phyloP scores from a whole-genome alignment of 2,888 invertebrate species.

The Arge pagana region DNA sequence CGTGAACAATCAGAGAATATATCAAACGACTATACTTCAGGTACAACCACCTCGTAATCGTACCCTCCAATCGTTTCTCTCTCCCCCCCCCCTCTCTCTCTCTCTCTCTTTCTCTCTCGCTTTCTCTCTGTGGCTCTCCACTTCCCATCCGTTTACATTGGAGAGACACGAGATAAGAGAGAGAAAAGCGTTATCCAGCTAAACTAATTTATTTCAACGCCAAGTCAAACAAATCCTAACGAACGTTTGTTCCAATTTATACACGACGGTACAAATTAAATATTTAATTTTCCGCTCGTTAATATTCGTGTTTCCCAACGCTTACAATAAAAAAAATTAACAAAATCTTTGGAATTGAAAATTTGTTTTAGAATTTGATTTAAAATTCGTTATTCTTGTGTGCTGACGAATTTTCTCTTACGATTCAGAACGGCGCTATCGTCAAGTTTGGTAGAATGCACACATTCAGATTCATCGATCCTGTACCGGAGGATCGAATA shows the following conservation, averaged over 20 bases:
- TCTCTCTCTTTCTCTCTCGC: conserved; percentile 1
- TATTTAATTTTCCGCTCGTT: too few species aligned
- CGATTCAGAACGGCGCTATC: conserved; percentile 76
- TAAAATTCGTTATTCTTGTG: conserved; percentile 3
- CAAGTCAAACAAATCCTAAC: too few species aligned
- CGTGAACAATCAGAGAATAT: conserved; percentile 90
- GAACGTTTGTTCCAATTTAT: too few species aligned
- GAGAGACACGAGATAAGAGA: not conserved
- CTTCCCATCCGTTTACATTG: not conserved
- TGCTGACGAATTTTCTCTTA: too few species aligned
- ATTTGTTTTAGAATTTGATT: not conserved
- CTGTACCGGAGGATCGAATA: conserved; percentile 78
- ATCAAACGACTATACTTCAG: conserved; percentile 90
- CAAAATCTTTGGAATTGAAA: not conserved
- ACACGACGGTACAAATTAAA: too few species aligned
- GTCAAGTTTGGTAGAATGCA: conserved; percentile 87
- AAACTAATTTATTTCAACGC: too few species aligned
- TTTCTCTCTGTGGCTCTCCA: not conserved
- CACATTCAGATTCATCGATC: conserved; percentile 84
- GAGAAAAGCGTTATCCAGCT: too few species aligned
- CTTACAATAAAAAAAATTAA: not conserved
- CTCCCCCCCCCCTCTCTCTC: not conserved
- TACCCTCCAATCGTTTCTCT: conserved; percentile 1
- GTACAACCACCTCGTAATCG: conserved; percentile 53
- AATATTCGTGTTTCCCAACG: too few species aligned